A percentile compares a stretch with the other conserved stretches of the same genome.
Evolutionary conservation across 2,797 vertebrate genomes (phyloP).

Genomic region (Takifugu rubripes): DNA sequence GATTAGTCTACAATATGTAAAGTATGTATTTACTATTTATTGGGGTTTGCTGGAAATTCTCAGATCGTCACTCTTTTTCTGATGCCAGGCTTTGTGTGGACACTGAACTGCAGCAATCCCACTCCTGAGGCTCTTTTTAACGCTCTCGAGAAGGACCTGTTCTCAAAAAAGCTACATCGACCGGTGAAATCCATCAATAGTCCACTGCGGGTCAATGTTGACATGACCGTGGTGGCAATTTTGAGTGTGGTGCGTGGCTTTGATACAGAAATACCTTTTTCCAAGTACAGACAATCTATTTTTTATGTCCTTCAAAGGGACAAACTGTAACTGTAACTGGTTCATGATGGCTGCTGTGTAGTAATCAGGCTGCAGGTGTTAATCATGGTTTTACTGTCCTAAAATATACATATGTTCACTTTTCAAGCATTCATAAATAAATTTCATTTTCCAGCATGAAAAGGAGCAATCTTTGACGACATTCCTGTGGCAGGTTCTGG

Average conservation of each 20-base stretch:
- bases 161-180: slow-evolving; percentile 13
- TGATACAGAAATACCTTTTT: background rate
- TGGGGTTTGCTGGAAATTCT: background rate
- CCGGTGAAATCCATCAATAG: slow-evolving; percentile 30
- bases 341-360: no score
- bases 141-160: slow-evolving; percentile 36
- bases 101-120: slow-evolving; percentile 54
- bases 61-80: background rate
- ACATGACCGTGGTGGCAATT: slow-evolving; percentile 43
- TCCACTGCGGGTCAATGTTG: slow-evolving; percentile 17
- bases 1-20: no score
- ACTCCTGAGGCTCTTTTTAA: slow-evolving; percentile 29
- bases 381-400: no score
- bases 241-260: slow-evolving; percentile 52
- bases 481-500: slow-evolving; percentile 15
- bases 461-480: slow-evolving; percentile 15
- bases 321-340: no score
- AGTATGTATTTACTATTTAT: no score
- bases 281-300: no score
- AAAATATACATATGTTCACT: no score
- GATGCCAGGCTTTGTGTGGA: slow-evolving; percentile 24
- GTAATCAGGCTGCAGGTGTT: no score
- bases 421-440: background rate
- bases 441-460: slow-evolving; percentile 20
- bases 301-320: no score